phyloP scores from a whole-genome alignment of 37 sponge, comb jelly and placozoan species.

The Eunapius fragilis region DNA sequence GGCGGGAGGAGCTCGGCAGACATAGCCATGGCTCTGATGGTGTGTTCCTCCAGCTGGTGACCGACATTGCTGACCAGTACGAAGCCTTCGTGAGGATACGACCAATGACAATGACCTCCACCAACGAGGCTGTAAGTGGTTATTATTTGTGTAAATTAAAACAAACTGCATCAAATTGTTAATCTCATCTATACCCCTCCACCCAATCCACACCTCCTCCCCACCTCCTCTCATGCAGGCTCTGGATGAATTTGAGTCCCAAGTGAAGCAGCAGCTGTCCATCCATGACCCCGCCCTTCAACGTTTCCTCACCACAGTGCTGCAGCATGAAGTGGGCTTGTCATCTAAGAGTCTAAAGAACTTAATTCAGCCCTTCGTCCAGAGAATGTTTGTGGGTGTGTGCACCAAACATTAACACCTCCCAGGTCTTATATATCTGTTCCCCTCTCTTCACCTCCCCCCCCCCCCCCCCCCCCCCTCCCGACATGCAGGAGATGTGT shows the following conservation, averaged over 20 bases:
- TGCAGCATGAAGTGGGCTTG: neutral
- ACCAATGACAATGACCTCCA: constrained; percentile 16
- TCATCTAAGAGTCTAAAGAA: constrained; percentile 6
- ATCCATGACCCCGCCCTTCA: constrained; percentile 14
- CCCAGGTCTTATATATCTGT: no score
- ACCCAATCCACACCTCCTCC: no score
- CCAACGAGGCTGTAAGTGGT: neutral
- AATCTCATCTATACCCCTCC: no score
- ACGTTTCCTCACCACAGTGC: neutral
- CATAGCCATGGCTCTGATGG: neutral
- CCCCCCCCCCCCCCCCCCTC: no score
- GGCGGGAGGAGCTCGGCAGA: constrained; percentile 19
- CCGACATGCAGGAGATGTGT: constrained; percentile 33
- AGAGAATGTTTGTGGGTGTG: constrained; percentile 46
- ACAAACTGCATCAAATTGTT: no score
- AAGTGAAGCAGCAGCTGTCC: constrained; percentile 18
- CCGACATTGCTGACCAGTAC: constrained; percentile 32
- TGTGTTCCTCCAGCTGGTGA: neutral
- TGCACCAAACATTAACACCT: no score
- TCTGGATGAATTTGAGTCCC: constrained; percentile 5
- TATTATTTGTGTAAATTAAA: no score
- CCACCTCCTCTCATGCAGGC: neutral
- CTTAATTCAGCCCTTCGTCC: constrained; percentile 19
- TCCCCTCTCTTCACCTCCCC: no score
- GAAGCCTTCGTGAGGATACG: constrained; percentile 23